Evolutionary conservation across 2,113 vertebrate species (phyloP).

Genomic region (Corydoras maculifer): DNA sequence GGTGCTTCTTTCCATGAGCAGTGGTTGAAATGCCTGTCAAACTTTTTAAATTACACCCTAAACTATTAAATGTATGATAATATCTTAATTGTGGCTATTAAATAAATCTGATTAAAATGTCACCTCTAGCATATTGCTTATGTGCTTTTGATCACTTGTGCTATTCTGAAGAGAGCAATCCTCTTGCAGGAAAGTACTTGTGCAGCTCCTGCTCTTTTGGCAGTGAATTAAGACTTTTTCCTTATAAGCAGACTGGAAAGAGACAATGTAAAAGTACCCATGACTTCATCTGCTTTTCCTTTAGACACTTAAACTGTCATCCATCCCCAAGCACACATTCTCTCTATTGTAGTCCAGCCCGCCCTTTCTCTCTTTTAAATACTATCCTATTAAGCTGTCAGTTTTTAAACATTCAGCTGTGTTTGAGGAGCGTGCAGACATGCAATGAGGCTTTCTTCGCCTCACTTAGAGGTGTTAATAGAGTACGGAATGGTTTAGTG

Average conservation of each 20-base stretch:
- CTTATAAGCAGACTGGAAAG: constrained; percentile 18
- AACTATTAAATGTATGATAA: background rate
- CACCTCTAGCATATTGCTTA: background rate
- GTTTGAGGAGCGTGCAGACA: constrained; percentile 4
- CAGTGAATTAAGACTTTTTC: background rate
- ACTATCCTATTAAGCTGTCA: constrained; percentile 37
- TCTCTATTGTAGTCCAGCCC: background rate
- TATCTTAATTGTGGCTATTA: background rate
- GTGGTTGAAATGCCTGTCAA: background rate
- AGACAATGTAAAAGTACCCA: constrained; percentile 38
- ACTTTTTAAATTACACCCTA: background rate
- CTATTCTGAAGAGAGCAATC: background rate
- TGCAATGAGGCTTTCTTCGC: background rate
- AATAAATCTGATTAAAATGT: no score
- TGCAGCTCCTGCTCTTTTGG: background rate
- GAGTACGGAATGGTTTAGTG: constrained; percentile 21
- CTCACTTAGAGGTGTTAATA: constrained; percentile 17
- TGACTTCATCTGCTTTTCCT: constrained; percentile 63
- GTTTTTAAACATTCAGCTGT: constrained; percentile 23
- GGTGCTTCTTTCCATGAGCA: constrained; percentile 11
- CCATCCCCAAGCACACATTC: constrained; percentile 8
- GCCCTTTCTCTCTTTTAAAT: constrained; percentile 38
- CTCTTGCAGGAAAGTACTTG: background rate
- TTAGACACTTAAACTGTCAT: constrained; percentile 46
- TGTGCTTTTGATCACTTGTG: background rate